Evolutionary conservation across 2,888 invertebrate genomes (phyloP).

Genomic region (Fragum whitleyi): DNA sequence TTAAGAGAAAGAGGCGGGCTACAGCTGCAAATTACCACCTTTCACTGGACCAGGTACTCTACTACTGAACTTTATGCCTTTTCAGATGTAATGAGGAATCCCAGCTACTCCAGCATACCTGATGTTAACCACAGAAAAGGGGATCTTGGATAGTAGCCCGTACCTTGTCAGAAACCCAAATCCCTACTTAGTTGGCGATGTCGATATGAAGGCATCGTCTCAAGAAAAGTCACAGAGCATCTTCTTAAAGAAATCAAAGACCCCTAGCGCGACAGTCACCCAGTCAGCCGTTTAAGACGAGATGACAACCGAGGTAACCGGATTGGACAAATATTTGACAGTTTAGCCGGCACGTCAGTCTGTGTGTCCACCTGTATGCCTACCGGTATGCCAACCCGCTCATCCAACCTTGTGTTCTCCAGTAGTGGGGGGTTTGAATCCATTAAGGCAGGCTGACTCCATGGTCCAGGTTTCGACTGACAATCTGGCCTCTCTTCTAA

Average conservation of each 20-base stretch:
- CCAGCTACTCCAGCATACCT: not conserved
- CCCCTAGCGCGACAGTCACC: not conserved
- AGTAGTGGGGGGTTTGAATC: not conserved
- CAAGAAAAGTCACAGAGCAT: not conserved
- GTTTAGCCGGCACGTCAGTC: not conserved
- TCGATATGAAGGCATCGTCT: not conserved
- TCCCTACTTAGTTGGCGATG: not conserved
- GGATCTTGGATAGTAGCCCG: not conserved
- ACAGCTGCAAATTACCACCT: slow-evolving; percentile 19
- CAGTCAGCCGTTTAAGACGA: not conserved
- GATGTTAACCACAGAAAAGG: not conserved
- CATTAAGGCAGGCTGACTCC: not conserved
- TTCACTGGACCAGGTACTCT: slow-evolving; percentile 16
- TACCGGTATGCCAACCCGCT: no score
- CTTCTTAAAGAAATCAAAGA: not conserved
- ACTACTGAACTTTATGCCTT: slow-evolving; percentile 1
- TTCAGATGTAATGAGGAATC: slow-evolving; percentile 4
- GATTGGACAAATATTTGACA: not conserved
- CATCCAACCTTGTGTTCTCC: not conserved
- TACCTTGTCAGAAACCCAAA: not conserved
- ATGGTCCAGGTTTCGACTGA: not conserved
- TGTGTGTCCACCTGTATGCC: not conserved
- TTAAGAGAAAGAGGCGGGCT: not conserved
- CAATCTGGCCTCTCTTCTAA: not conserved
- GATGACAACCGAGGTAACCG: not conserved